Percentiles rank a stretch among this genome's conserved stretches.
Conservation (phyloP, 2,888 invertebrate genomes). For the Melieria picta region DNA sequence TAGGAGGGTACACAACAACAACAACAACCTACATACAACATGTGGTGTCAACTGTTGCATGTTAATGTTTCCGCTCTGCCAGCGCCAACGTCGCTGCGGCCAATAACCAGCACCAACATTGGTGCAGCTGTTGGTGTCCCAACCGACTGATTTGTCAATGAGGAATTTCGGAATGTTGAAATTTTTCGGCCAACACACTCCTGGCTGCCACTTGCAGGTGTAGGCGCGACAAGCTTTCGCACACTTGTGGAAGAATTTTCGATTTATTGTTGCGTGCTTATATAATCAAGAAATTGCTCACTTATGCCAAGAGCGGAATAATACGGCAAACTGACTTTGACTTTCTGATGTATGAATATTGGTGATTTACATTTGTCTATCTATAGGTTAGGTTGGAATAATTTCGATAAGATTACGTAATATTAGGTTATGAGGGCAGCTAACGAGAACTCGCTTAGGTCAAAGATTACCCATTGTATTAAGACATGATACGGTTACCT, state of each 20-base stretch:
- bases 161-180: constrained; percentile 2
- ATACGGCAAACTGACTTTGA: no score
- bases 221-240: constrained; percentile 21
- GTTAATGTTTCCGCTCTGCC: constrained; percentile 45
- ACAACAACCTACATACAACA: neutral
- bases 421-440: no score
- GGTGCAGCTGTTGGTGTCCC: constrained; percentile 12
- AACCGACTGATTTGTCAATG: constrained; percentile 15
- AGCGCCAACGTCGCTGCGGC: neutral
- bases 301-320: no score
- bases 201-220: constrained; percentile 7
- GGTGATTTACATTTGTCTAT: no score
- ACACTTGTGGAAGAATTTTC: neutral
- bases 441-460: no score
- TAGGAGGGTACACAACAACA: neutral
- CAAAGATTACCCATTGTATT: no score
- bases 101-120: neutral
- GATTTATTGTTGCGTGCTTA: no score
- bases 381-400: no score
- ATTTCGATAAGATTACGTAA: no score
- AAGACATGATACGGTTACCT: no score
- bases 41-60: constrained; percentile 43
- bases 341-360: no score
- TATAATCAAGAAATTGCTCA: no score
- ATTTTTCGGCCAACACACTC: neutral